Conservation (phyloP, 2,888 invertebrate genomes). For the Oscheius sp. region DNA sequence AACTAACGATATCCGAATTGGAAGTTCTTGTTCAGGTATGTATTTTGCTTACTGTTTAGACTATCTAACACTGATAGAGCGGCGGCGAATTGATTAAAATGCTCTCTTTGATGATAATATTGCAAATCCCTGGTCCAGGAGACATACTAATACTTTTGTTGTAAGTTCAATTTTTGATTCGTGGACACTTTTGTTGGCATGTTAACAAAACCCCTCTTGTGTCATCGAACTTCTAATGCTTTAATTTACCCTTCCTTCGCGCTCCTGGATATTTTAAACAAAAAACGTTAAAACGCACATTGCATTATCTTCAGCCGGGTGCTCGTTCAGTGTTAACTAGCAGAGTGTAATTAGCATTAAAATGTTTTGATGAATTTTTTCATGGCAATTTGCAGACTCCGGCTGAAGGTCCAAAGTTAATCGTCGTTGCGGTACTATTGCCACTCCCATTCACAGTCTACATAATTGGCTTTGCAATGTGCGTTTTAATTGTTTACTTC, state of each 20-base stretch:
- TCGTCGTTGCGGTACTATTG: conserved; percentile 51
- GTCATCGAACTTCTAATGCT: too few relatives aligned
- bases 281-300: too few relatives aligned
- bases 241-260: background rate
- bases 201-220: too few relatives aligned
- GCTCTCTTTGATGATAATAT: conserved; percentile 47
- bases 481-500: conserved; percentile 22
- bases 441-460: conserved; percentile 63
- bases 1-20: conserved; percentile 74
- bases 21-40: conserved; percentile 74
- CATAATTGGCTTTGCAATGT: conserved; percentile 61
- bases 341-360: background rate
- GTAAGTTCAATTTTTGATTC: conserved; percentile 44
- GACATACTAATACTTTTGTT: conserved; percentile 51
- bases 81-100: conserved; percentile 54
- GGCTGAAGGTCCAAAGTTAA: conserved; percentile 57
- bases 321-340: background rate
- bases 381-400: conserved; percentile 54
- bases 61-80: conserved; percentile 35
- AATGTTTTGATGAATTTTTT: conserved; percentile 21
- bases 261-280: background rate
- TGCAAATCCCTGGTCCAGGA: conserved; percentile 59
- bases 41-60: background rate
- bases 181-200: too few relatives aligned
- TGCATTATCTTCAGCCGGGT: background rate